Evolutionary conservation across 53 echinoderm and acorn worm genomes (phyloP), one percentile per base, ranked within the genome.

Genomic region (Luidia sarsii): DNA sequence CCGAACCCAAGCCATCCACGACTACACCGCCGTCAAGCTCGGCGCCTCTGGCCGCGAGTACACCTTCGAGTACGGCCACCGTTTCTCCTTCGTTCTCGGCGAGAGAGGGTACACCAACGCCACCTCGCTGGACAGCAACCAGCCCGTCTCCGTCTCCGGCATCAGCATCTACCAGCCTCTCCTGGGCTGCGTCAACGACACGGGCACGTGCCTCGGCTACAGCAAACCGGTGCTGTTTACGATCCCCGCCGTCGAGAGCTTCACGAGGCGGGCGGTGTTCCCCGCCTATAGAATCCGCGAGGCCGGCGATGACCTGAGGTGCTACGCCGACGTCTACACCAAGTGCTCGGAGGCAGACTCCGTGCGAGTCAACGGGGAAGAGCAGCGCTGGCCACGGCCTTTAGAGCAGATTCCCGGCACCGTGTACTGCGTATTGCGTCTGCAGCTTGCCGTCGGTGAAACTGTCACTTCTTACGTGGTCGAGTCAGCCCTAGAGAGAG

Each of bases 401-500:
- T 18, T 54, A 29, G 68, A 82, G 39, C 41, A 82, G 67, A 68
- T 82, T 3, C 52, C 18, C 3, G 59, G 57, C 29, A 28, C 67
- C 29, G 59, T 35, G 15, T 82, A 82, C 51, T 82, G 69, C 19
- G 73, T 73, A 54, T 39, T 73, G 73, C 54, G 73, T 38, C 57
- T 73, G 14, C 73, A 73, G 28, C 56, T 73, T 35, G 37, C 57
- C 13, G 36, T 39, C 9, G 48, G 68, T 22, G 62, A 37, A 18
- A 46, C n/a, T 4, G 50, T 18, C 10, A 63, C 30, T 7, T 63
- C 61, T 63, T 79, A 79, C 25, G 32, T 79, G 46, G 67, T 74
- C 15, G 74, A 74, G 28, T 74, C 83, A 13, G 20, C n/a, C 19
- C 23, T 69, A 45, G 48, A 51, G 21, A 31, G 9, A 36, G 69